These are phyloP conservation scores for Psylliodes chrysocephalus DNA, from an alignment of 2,888 invertebrate genomes.

Conservation along the genomic window DNA sequence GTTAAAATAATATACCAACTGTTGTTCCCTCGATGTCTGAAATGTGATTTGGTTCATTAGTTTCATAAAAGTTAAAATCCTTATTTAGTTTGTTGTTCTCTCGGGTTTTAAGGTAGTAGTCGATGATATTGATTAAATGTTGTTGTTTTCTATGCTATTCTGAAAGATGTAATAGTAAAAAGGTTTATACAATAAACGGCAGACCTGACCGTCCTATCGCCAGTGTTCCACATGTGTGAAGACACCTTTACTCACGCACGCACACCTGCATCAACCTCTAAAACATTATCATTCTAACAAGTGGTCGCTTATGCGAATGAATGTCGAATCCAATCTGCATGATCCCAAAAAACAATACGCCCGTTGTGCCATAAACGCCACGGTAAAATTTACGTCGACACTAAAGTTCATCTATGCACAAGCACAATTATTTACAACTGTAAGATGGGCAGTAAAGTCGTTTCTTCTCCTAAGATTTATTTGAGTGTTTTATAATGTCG, in stretches of 20 bases:
- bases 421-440: not conserved
- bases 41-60: too few species aligned
- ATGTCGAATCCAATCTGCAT: not conserved
- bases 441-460: not conserved
- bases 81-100: too few species aligned
- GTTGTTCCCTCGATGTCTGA: too few species aligned
- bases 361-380: not conserved
- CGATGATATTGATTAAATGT: too few species aligned
- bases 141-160: too few species aligned
- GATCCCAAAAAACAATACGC: not conserved
- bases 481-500: not conserved
- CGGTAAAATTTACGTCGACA: not conserved
- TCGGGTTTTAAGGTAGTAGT: too few species aligned
- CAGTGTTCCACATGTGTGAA: not conserved
- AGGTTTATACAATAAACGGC: too few species aligned
- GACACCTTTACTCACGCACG: not conserved
- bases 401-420: not conserved
- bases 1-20: too few species aligned
- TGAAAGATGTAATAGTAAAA: too few species aligned
- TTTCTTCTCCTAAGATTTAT: not conserved
- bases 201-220: too few species aligned
- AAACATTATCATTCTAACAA: not conserved
- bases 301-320: not conserved
- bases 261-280: not conserved
- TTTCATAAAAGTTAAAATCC: too few species aligned